Percentiles rank a stretch among this genome's conserved stretches.
phyloP scores from a whole-genome alignment of 2,797 vertebrate genomes.

The Thaleichthys pacificus region DNA sequence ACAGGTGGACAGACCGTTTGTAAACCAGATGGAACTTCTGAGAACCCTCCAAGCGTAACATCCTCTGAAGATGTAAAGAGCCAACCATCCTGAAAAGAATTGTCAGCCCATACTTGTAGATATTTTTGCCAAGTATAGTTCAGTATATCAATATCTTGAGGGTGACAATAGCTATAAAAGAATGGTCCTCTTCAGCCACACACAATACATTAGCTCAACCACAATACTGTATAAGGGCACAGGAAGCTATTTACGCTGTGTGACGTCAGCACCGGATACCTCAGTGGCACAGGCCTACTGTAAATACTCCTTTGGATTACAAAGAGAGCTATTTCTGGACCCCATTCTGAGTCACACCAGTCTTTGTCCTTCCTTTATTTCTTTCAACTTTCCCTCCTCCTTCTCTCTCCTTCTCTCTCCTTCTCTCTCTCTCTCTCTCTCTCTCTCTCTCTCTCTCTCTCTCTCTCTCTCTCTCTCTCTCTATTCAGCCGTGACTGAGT shows the following conservation, averaged over 20 bases:
- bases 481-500: conserved; percentile 36
- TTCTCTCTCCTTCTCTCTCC: no score
- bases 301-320: conserved; percentile 22
- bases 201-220: not conserved
- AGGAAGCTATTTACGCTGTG: not conserved
- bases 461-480: conserved; percentile 7
- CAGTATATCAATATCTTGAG: no score
- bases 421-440: not conserved
- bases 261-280: conserved; percentile 8
- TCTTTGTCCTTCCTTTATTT: not conserved
- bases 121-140: no score
- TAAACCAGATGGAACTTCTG: not conserved
- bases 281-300: conserved; percentile 1
- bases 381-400: not conserved
- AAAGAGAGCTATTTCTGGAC: conserved; percentile 10
- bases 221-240: not conserved
- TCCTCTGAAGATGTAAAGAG: no score
- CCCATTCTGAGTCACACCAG: conserved; percentile 9
- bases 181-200: not conserved
- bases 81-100: no score
- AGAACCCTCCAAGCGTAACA: not conserved
- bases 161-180: no score
- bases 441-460: conserved; percentile 11
- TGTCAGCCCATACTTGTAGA: no score
- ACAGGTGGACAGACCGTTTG: no score